phyloP scores from a whole-genome alignment of 2,888 invertebrate genomes.

The Syrista parreyssii region DNA sequence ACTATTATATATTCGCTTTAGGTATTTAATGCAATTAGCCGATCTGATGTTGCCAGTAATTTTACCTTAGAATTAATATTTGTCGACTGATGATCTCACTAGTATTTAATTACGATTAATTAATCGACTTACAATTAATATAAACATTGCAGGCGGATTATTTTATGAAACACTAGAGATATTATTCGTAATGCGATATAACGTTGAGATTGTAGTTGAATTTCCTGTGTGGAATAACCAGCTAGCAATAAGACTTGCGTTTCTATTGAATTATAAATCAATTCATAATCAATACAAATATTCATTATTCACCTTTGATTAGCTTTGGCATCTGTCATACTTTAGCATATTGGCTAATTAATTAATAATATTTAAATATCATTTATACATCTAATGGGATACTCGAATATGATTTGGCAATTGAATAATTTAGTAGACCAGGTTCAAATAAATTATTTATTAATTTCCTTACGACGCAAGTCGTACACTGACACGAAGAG shows the following conservation, averaged over 20 bases:
- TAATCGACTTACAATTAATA: background rate
- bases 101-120: constrained; percentile 47
- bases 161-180: background rate
- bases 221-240: background rate
- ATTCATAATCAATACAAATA: background rate
- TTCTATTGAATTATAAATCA: background rate
- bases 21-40: background rate
- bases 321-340: background rate
- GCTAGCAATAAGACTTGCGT: background rate
- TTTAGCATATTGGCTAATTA: background rate
- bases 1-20: background rate
- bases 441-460: constrained; percentile 24
- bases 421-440: background rate
- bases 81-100: constrained; percentile 55
- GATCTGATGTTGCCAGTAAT: constrained; percentile 28
- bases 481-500: background rate
- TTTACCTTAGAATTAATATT: constrained; percentile 32
- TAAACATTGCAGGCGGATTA: background rate
- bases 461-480: constrained; percentile 6
- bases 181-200: background rate
- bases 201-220: background rate
- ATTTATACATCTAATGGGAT: background rate
- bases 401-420: background rate
- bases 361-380: background rate
- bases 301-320: background rate